phyloP scores from a whole-genome alignment of 2,888 invertebrate species.

The Dasypogon diadema region DNA sequence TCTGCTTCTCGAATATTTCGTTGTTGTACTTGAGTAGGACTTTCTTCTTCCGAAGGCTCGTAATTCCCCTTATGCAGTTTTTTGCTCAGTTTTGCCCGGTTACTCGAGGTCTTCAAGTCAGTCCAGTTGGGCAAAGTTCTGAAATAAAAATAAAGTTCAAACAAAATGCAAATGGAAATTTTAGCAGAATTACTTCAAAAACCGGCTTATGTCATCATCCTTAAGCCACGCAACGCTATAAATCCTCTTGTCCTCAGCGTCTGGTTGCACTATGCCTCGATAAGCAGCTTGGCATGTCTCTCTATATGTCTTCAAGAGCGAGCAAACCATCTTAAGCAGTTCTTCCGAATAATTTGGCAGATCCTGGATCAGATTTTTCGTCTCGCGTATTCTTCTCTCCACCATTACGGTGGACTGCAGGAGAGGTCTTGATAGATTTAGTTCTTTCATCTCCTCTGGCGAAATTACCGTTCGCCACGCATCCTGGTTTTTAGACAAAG shows the following conservation, averaged over 20 bases:
- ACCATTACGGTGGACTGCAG: conserved; percentile 80
- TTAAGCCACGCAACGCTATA: conserved; percentile 91
- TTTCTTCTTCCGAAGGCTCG: conserved; percentile 77
- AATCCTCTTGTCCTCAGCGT: conserved; percentile 81
- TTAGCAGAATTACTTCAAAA: conserved; percentile 77
- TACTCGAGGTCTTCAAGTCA: conserved; percentile 71
- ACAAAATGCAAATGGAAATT: conserved; percentile 54
- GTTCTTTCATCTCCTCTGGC: conserved; percentile 76
- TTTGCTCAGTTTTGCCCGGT: conserved; percentile 59
- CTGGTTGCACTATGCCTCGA: conserved; percentile 81
- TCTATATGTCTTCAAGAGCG: conserved; percentile 77
- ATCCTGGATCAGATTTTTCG: conserved; percentile 77
- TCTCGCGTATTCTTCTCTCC: conserved; percentile 73
- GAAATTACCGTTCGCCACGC: conserved; percentile 84
- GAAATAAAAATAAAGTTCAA: conserved; percentile 40
- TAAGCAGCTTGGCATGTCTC: conserved; percentile 82
- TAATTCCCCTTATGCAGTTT: conserved; percentile 65
- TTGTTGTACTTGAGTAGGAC: conserved; percentile 82
- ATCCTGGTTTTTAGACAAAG: conserved; percentile 79
- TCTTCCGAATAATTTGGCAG: conserved; percentile 82
- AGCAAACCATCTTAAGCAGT: conserved; percentile 79
- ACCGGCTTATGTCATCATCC: conserved; percentile 94
- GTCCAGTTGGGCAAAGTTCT: conserved; percentile 85
- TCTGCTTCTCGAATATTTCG: conserved; percentile 91
- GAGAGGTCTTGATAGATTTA: conserved; percentile 75